Evolutionary conservation across 2,113 vertebrate species (phyloP).

Genomic region (Brachyistius frenatus): DNA sequence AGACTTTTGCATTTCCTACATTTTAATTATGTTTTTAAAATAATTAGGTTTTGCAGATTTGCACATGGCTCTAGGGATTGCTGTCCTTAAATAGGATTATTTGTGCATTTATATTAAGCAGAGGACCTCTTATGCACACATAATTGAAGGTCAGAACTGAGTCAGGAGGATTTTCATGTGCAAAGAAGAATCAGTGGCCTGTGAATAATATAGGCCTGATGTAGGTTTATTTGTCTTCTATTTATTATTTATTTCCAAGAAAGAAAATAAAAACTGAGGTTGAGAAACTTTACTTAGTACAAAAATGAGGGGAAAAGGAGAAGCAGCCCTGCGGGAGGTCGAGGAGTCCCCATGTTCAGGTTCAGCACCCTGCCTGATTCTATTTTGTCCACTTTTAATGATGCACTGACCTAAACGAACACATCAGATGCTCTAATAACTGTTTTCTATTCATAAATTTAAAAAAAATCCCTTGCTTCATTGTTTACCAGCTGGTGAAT

Average conservation of each 20-base stretch:
- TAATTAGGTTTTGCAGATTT: conserved; percentile 15
- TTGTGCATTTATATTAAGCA: conserved; percentile 24
- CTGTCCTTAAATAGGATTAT: conserved; percentile 34
- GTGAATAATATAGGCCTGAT: neutral
- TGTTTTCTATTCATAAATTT: conserved; percentile 60
- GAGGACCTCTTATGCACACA: neutral
- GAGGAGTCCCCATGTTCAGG: conserved; percentile 25
- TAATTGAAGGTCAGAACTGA: conserved; percentile 32
- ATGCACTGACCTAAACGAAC: conserved; percentile 50
- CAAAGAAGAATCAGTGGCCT: conserved; percentile 12
- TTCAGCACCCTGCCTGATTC: conserved; percentile 39
- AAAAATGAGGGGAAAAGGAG: neutral
- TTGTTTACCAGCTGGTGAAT: conserved; percentile 62
- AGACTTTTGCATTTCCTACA: neutral
- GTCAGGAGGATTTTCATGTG: neutral
- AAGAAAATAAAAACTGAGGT: too few relatives aligned
- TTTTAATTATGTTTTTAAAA: conserved; percentile 29
- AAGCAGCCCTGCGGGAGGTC: neutral
- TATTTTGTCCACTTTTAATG: conserved; percentile 66
- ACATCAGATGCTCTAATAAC: conserved; percentile 59
- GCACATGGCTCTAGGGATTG: neutral
- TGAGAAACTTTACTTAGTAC: neutral
- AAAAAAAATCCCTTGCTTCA: conserved; percentile 47
- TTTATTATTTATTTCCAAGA: too few relatives aligned
- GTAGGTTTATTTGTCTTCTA: neutral